Conservation (phyloP, 2,113 vertebrate genomes). For the Phodopus roborovskii region DNA sequence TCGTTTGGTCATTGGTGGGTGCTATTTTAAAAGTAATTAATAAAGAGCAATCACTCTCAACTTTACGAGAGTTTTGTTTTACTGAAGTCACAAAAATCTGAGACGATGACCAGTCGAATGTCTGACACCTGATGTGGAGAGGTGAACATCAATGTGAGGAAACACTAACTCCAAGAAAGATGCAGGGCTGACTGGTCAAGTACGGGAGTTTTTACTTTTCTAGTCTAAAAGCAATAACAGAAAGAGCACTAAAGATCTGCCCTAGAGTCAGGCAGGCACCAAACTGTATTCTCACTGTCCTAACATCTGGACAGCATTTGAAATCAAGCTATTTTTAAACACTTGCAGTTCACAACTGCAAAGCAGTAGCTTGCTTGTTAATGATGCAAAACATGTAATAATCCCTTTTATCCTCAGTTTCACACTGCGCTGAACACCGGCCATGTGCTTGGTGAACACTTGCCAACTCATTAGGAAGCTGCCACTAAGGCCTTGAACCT, state of each 20-base stretch:
- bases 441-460: background rate
- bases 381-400: conserved; percentile 49
- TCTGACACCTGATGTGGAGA: conserved; percentile 5
- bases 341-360: background rate
- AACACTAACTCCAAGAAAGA: background rate
- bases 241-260: background rate
- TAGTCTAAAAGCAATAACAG: background rate
- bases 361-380: conserved; percentile 48
- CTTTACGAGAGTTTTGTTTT: conserved; percentile 38
- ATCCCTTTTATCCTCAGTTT: conserved; percentile 7
- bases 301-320: conserved; percentile 44
- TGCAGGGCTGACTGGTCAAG: background rate
- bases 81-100: conserved; percentile 22
- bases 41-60: conserved; percentile 15
- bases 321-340: conserved; percentile 66
- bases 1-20: background rate
- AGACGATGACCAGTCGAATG: conserved; percentile 17
- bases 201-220: background rate
- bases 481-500: background rate
- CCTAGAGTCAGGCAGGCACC: conserved; percentile 11
- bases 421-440: background rate
- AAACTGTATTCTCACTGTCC: background rate
- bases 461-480: background rate
- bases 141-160: background rate
- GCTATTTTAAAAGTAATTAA: conserved; percentile 50